Conservation (phyloP, 2,888 invertebrate species). For the Eupithecia abbreviata region DNA sequence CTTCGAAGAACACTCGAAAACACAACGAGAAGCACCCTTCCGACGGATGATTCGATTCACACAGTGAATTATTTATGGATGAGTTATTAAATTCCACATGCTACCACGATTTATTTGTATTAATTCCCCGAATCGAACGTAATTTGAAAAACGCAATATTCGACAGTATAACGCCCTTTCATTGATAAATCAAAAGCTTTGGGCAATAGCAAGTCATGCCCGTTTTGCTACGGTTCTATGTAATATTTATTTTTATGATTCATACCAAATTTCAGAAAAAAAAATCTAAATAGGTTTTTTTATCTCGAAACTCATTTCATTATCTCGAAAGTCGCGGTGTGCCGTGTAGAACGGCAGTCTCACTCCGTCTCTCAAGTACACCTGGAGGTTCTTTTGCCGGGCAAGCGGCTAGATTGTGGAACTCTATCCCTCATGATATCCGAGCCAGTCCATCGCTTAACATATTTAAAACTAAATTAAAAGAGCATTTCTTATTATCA, state of each 20-base stretch:
- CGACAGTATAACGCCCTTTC: slow-evolving; percentile 1
- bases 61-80: neutral
- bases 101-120: slow-evolving; percentile 7
- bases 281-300: no score
- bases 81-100: neutral
- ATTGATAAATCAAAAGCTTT: neutral
- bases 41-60: neutral
- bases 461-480: no score
- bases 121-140: neutral
- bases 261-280: no score
- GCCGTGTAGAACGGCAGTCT: no score
- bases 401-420: no score
- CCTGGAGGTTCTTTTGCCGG: no score
- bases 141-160: slow-evolving; percentile 5
- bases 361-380: no score
- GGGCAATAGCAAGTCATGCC: neutral
- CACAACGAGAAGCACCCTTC: neutral
- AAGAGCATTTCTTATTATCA: no score
- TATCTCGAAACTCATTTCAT: no score
- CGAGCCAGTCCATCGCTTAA: no score
- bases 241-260: neutral
- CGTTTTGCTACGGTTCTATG: neutral
- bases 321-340: no score
- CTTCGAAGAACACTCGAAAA: neutral
- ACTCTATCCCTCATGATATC: no score